Evolutionary conservation across 2,113 vertebrate genomes (phyloP).

Genomic region (Sialia sialis): DNA sequence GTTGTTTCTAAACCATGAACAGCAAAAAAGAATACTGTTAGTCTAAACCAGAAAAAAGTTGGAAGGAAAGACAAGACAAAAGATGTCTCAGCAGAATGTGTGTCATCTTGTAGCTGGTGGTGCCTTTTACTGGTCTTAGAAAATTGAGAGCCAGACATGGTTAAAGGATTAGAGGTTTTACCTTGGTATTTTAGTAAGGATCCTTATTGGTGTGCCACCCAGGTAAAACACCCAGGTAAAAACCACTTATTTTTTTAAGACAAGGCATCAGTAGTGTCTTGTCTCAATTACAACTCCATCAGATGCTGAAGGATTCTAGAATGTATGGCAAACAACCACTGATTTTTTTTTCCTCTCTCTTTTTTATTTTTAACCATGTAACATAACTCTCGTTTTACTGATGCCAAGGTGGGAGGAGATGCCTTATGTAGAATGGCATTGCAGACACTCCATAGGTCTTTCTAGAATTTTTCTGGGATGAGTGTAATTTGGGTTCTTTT

Average conservation of each 20-base stretch:
- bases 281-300: neutral
- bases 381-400: neutral
- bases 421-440: neutral
- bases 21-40: neutral
- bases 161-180: neutral
- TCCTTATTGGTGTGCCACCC: neutral
- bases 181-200: neutral
- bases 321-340: neutral
- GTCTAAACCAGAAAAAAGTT: neutral
- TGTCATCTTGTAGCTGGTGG: neutral
- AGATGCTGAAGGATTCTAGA: neutral
- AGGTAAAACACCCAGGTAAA: neutral
- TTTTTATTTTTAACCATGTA: neutral
- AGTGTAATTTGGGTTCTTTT: neutral
- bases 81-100: neutral
- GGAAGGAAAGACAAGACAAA: neutral
- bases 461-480: neutral
- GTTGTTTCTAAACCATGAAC: neutral
- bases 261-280: neutral
- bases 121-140: neutral
- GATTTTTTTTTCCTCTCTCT: too few species aligned
- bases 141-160: accelerated
- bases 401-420: neutral
- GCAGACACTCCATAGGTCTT: accelerated
- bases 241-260: neutral